Base-by-base conservation (phyloP, 2,113 vertebrate species). In the Monarcha castaneiventris region DNA sequence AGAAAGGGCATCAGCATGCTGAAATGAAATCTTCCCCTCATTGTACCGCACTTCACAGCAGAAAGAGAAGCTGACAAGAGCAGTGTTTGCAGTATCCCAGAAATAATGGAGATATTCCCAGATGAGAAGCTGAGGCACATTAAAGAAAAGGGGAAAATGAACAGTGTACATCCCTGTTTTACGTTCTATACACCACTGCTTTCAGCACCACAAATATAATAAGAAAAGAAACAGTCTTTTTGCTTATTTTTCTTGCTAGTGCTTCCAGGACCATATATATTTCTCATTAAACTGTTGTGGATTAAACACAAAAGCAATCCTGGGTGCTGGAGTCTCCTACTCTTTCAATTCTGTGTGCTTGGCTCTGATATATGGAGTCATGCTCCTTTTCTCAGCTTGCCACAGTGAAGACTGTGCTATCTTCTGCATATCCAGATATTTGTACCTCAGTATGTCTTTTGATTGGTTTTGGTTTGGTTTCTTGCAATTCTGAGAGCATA, bases 31-130 rank as follows among this genome's bases (percentile, higher is more conserved):
- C 55, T 91, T 93, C 48, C 48, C 16, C 30, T 84, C 72, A 87
- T 86, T 81, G 59, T 83, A 94, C 48, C 14, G 9, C 84, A 79
- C 62, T 94, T 96, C 90, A 77, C 55, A 77, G 55, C 9, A 83
- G 72, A 95, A 87, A 69, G 12, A 84, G 46, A 85, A 69, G 15
- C 56, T 85, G 59, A 84, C 39, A 78, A 90, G 81, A 90, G 9
- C 46, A 80, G 21, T 58, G 51, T 79, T 93, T 83, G 43, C 61
- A 48, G 44, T 71, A 84, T 41, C 63, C 44, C 43, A 78, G 76
- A 80, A 90, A 92, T 86, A 95, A 90, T 63, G 43, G 85, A 90
- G 33, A 74, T 79, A 83, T 43, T 94, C 87, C 72, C 90, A 81
- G 30, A 67, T 67, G 91, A 73, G 82, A 93, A 91, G 54, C 71